Evolutionary conservation across 2,888 invertebrate species (phyloP).

Genomic region (Hyles lineata): DNA sequence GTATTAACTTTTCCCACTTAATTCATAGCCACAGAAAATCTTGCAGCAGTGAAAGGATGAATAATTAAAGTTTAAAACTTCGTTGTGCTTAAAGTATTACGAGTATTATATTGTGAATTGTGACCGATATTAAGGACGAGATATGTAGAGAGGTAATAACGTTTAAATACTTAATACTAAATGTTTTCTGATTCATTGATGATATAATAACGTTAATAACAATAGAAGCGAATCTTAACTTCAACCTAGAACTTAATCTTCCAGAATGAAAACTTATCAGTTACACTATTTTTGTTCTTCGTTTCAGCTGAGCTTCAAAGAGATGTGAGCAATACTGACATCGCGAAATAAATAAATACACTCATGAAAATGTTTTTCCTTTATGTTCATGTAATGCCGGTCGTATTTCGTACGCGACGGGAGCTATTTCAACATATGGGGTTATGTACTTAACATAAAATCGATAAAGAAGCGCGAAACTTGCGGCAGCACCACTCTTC

Average conservation of each 20-base stretch:
- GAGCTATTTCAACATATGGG: conserved; percentile 11
- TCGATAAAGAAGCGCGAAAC: conserved; percentile 29
- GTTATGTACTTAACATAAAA: conserved; percentile 29
- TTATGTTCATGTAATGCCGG: neutral
- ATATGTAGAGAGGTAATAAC: neutral
- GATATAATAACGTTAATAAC: no score
- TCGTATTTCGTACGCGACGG: neutral
- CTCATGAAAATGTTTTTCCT: neutral
- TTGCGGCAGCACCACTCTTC: neutral
- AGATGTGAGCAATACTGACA: no score
- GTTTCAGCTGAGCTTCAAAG: no score
- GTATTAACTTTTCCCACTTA: neutral
- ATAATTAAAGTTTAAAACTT: conserved; percentile 8
- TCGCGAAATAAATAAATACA: neutral
- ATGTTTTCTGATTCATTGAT: no score
- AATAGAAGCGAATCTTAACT: no score
- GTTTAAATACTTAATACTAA: no score
- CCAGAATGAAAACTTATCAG: no score
- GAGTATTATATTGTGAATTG: neutral
- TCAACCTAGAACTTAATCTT: no score
- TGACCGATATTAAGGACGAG: neutral
- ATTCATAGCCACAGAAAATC: conserved; percentile 4
- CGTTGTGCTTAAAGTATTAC: neutral
- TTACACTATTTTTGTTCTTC: no score
- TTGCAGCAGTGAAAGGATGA: neutral